Percentiles rank a stretch among this genome's conserved stretches.
Conservation (phyloP, 2,888 invertebrate species). For the Neoascia interrupta region DNA sequence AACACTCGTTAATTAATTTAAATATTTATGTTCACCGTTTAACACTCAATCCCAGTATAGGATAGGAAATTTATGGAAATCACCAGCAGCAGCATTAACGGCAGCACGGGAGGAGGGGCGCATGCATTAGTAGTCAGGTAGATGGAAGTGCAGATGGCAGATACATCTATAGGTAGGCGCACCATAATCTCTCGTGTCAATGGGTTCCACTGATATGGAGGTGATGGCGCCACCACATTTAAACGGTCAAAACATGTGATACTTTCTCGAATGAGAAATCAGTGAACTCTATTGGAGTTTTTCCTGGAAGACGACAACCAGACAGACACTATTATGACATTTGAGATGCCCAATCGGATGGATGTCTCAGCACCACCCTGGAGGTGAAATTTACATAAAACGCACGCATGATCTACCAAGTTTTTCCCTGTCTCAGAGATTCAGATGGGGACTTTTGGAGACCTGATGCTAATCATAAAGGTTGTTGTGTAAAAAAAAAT, state of each 20-base stretch:
- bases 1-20: slow-evolving; percentile 68
- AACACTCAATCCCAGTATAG: slow-evolving; percentile 63
- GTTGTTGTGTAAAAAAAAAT: slow-evolving; percentile 22
- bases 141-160: slow-evolving; percentile 44
- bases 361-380: slow-evolving; percentile 59
- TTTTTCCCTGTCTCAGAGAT: no score
- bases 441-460: slow-evolving; percentile 25
- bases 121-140: slow-evolving; percentile 56
- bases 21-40: slow-evolving; percentile 69
- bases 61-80: slow-evolving; percentile 68
- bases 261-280: slow-evolving; percentile 33
- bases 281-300: slow-evolving; percentile 53
- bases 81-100: slow-evolving; percentile 45
- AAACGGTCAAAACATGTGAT: slow-evolving; percentile 25
- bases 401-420: slow-evolving; percentile 49
- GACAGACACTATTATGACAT: slow-evolving; percentile 67
- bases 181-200: slow-evolving; percentile 63
- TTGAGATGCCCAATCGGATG: slow-evolving; percentile 66
- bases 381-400: slow-evolving; percentile 64
- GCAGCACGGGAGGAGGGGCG: slow-evolving; percentile 58
- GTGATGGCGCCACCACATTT: slow-evolving; percentile 60
- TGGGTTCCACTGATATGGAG: slow-evolving; percentile 53
- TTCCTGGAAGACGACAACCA: slow-evolving; percentile 51
- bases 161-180: slow-evolving; percentile 48
- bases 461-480: slow-evolving; percentile 49